Base-by-base conservation (phyloP, 2,888 invertebrate genomes). In the Calameuta idolon region DNA sequence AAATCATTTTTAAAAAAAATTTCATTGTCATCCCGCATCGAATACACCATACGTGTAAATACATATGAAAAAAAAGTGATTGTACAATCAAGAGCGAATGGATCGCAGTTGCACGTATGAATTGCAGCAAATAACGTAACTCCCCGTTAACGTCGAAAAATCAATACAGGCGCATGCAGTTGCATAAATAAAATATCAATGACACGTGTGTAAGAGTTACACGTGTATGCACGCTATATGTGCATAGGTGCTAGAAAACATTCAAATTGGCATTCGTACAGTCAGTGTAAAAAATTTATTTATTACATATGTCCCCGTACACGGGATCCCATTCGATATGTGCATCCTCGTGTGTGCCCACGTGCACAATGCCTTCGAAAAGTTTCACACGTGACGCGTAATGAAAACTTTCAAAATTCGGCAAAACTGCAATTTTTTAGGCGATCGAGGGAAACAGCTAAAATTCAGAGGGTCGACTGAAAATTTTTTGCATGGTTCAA, bases 81-180 rank as follows among this genome's bases (percentile, higher is more conserved):
- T 23, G 9, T 55, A 55, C 55, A 9, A 55, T 55, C 23, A 55
- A 55, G 23, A 23, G 9, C 23, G 55, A 55, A 23, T 55, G 55
- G 23, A 23, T 55, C 55, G 23, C 55, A 23, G 55, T 23, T 15
- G 23, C 55, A 55, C 55, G 23, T 55, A 55, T 55, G 23, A 55
- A 55, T 9, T 9, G 23, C 55, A 55, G 55, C 55, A 55, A 55
- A 55, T 55, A 55, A 55, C 55, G 55, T 55, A 55, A 55, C 55
- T 34, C 34, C 34, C 75, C 79, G 79, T 78, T 80, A 79, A 81
- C 78, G 71, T 76, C 86, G 82, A 71, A 85, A 82, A 55, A 55
- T 55, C 55, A 55, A 55, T 55, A 55, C 5, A 9, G 55, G 9
- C 23, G 55, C 23, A 55, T 55, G 55, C 55, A 55, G 55, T 55